Evolutionary conservation across 2,888 invertebrate genomes (phyloP).

Genomic region (Tupiocoris notatus): DNA sequence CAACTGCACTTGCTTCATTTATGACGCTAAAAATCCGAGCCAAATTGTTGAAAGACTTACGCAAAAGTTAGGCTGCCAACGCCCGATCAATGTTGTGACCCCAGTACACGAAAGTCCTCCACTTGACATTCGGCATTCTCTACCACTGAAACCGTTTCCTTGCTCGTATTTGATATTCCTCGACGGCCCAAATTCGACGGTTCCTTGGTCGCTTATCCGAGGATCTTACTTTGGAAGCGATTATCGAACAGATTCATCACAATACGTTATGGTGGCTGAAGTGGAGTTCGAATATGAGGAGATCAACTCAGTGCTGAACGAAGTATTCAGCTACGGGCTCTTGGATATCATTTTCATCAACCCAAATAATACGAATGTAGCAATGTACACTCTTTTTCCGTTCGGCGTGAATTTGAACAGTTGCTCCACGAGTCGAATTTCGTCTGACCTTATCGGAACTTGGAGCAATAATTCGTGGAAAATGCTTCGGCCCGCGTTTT

Average conservation of each 20-base stretch:
- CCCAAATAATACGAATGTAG: background rate
- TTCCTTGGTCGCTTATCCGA: constrained; percentile 8
- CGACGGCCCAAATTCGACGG: background rate
- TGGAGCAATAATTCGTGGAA: background rate
- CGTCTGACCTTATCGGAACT: background rate
- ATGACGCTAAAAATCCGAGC: background rate
- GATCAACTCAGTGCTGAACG: background rate
- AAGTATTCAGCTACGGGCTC: constrained; percentile 23
- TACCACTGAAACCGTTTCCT: constrained; percentile 14
- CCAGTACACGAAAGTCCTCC: background rate
- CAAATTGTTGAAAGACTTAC: background rate
- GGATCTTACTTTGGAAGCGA: background rate
- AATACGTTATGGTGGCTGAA: constrained; percentile 7
- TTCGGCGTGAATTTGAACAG: background rate
- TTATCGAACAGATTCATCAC: background rate
- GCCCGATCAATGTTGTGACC: background rate
- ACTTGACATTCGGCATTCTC: background rate
- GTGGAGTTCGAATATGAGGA: background rate
- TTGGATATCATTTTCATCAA: background rate
- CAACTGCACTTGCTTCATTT: constrained; percentile 16
- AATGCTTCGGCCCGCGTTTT: background rate
- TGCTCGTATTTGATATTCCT: constrained; percentile 19
- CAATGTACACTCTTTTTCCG: constrained; percentile 15
- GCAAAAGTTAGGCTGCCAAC: background rate
- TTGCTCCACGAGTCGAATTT: background rate